phyloP scores from a whole-genome alignment of 2,113 vertebrate genomes.

The Hippocampus barbouri region DNA sequence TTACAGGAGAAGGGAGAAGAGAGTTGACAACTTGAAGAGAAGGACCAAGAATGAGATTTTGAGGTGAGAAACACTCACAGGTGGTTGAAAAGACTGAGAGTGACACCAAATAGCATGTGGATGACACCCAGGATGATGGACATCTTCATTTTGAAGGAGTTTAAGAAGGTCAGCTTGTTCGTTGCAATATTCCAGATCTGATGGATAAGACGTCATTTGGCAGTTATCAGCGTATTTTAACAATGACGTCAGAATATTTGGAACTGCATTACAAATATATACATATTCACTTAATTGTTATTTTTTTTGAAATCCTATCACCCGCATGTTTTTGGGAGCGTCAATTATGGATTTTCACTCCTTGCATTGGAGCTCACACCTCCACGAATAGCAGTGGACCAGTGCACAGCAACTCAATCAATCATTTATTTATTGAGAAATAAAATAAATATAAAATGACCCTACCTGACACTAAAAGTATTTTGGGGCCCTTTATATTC shows the following conservation, averaged over 20 bases:
- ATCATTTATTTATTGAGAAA: too few relatives aligned
- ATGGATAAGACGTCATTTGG: background rate
- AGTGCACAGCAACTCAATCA: too few relatives aligned
- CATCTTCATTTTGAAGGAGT: constrained; percentile 99
- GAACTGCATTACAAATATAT: background rate
- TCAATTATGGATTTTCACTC: too few relatives aligned
- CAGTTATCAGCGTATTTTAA: background rate
- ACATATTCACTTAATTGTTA: too few relatives aligned
- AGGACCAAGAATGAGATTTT: background rate
- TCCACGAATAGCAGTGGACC: too few relatives aligned
- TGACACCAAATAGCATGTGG: constrained; percentile 95
- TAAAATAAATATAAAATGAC: too few relatives aligned
- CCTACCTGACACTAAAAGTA: too few relatives aligned
- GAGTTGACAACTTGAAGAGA: background rate
- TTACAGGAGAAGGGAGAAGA: constrained; percentile 42
- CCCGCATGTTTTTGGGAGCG: too few relatives aligned
- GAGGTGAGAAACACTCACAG: constrained; percentile 70
- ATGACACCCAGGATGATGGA: constrained; percentile 90
- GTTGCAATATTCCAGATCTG: constrained; percentile 95
- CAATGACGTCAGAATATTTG: background rate
- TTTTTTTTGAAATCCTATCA: too few relatives aligned
- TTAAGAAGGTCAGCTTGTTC: constrained; percentile 95
- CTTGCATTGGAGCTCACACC: too few relatives aligned
- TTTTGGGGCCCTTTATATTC: too few relatives aligned
- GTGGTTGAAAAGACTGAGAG: constrained; percentile 90